Conservation (phyloP, 1,140 invertebrate species). For the Papilio dardanus region DNA sequence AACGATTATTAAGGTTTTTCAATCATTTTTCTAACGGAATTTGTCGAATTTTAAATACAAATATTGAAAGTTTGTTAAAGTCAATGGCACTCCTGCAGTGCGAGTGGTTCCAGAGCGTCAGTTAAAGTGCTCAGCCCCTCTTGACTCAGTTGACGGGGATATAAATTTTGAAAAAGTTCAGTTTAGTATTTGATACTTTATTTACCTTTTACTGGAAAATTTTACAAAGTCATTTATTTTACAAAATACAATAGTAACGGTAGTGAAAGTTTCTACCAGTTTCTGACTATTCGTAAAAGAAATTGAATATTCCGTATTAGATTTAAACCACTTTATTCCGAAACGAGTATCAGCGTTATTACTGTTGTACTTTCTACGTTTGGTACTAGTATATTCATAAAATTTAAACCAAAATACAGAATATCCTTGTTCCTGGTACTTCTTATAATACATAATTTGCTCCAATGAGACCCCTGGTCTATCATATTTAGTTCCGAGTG, state of each 20-base stretch:
- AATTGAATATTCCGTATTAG: too few species aligned
- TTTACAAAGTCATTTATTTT: not conserved
- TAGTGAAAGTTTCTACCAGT: not conserved
- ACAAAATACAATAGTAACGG: not conserved
- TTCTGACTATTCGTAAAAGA: too few species aligned
- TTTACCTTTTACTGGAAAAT: not conserved
- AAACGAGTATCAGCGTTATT: too few species aligned
- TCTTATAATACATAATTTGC: too few species aligned
- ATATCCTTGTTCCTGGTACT: too few species aligned
- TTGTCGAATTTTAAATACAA: conserved; percentile 1
- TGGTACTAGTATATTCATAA: too few species aligned
- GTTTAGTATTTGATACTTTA: conserved; percentile 8
- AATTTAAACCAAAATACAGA: too few species aligned
- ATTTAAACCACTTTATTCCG: too few species aligned
- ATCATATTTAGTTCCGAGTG: too few species aligned
- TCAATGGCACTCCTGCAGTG: not conserved
- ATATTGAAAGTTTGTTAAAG: conserved; percentile 19
- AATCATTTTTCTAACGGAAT: conserved; percentile 6
- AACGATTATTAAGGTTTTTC: not conserved
- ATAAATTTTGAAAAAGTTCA: not conserved
- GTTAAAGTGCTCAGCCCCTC: not conserved
- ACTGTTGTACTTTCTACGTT: too few species aligned
- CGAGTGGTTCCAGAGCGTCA: not conserved
- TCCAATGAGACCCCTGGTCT: too few species aligned
- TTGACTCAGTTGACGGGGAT: conserved; percentile 7